Evolutionary conservation across 1,140 invertebrate species (phyloP).

Genomic region (Drosophila kurseongensis): DNA sequence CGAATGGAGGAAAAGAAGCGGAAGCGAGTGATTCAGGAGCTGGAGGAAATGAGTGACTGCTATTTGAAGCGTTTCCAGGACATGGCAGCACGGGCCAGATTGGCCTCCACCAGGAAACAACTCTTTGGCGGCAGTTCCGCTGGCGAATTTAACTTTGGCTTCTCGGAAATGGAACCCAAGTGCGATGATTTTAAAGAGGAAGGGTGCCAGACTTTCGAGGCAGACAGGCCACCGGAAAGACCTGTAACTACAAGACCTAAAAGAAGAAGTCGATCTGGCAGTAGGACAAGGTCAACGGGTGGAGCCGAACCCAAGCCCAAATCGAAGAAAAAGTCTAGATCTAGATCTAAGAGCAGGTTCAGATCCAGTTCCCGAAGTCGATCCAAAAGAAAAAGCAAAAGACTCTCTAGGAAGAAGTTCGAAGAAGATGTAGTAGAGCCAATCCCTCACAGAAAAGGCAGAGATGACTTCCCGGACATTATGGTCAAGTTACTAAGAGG

Average conservation of each 20-base stretch:
- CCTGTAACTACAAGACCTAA: not conserved
- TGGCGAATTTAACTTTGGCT: not conserved
- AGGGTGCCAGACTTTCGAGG: not conserved
- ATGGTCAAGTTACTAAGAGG: slow-evolving; percentile 31
- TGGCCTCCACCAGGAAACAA: slow-evolving; percentile 31
- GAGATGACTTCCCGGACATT: not conserved
- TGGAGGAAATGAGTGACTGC: slow-evolving; percentile 38
- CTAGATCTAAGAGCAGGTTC: not conserved
- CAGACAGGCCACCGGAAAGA: not conserved
- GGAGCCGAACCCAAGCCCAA: not conserved
- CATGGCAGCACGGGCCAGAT: slow-evolving; percentile 39
- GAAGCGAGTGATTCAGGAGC: slow-evolving; percentile 28
- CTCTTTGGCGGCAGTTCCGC: slow-evolving; percentile 11
- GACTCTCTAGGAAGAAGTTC: not conserved
- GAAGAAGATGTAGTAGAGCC: no score
- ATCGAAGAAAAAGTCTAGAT: not conserved
- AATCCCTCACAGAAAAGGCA: not conserved
- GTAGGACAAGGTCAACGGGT: not conserved
- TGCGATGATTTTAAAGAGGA: slow-evolving; percentile 1
- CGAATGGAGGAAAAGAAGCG: slow-evolving; percentile 2
- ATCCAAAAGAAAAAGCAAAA: not conserved
- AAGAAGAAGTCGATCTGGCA: not conserved
- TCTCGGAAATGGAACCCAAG: not conserved
- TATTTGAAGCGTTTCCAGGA: slow-evolving; percentile 40
- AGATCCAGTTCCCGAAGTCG: not conserved